Evolutionary conservation across 2,797 vertebrate species (phyloP), one percentile per base, ranked within the genome.

Genomic region (Otus scops): DNA sequence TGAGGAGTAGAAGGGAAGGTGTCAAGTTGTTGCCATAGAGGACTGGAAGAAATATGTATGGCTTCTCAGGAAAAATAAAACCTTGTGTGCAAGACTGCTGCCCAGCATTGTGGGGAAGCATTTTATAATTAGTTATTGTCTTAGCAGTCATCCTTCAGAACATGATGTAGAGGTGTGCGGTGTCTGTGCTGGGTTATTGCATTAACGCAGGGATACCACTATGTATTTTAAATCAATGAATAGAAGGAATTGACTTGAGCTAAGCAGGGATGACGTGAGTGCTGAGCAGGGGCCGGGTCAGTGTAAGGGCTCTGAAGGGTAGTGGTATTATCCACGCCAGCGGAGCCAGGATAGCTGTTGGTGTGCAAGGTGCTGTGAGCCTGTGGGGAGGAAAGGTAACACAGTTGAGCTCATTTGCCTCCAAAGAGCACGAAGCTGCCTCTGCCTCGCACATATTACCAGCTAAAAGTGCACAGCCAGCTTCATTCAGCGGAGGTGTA

Each of bases 281-380:
- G 28, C 63, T 18, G 28, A 57, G 65, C 15, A 12, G 30, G 22
- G 48, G 30, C 21, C 65, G 23, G n/a, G 3, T 34, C n/a, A 4
- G 26, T 38, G 39, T n/a, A 32, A 54, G n/a, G 47, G 60, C 78
- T 88, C 47, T 48, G 59, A 10, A 36, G 47, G 53, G 48, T 10
- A 8, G 34, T 20, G 21, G 34, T 19, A 11, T 48, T 13, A 11
- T 22, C 56, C 27, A 7, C 2, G 5, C 36, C 60, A 65, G 45
- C 7, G 1, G 57, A 71, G 78, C 48, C 0, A 1, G 2, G 13
- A 26, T 36, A 34, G 63, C 34, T 36, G 24, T 30, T 1, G 2
- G 13, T 3, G 63, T 20, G 34, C 2, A 0, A 6, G 5, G 0
- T 6, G 5, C 57, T 45, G 3, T 14, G 26, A 38, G 50, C 45